Conservation (phyloP, 2,797 vertebrate species). For the Eremophila alpestris region DNA sequence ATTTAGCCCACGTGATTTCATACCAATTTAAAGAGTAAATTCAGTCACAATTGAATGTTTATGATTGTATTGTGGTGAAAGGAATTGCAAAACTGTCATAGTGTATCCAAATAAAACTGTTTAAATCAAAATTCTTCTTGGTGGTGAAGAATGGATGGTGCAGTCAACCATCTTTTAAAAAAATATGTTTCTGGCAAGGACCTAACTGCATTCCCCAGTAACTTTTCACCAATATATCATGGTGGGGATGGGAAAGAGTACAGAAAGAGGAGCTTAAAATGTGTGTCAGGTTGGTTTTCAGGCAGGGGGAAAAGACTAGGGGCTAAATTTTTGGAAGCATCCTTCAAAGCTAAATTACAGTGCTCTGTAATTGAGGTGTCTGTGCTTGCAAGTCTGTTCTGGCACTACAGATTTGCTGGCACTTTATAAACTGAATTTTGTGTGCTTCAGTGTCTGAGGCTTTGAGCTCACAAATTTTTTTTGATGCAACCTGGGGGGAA, state of each 20-base stretch:
- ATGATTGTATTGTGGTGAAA: not conserved
- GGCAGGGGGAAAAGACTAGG: not conserved
- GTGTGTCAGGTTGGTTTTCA: not conserved
- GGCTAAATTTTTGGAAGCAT: slow-evolving; percentile 21
- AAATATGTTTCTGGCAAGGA: not conserved
- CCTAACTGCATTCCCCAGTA: slow-evolving; percentile 25
- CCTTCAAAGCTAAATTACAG: not conserved
- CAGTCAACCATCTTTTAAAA: not conserved
- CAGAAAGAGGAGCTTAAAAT: not conserved
- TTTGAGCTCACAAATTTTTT: not conserved
- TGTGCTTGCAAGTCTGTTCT: not conserved
- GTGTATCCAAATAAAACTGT: not conserved
- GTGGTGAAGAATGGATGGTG: not conserved
- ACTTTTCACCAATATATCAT: slow-evolving; percentile 18
- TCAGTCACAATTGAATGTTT: not conserved
- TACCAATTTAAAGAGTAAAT: not conserved
- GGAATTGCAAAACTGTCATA: not conserved
- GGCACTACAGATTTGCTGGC: not conserved
- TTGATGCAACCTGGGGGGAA: not conserved
- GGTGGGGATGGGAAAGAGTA: not conserved
- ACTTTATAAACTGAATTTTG: not conserved
- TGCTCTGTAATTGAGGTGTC: not conserved
- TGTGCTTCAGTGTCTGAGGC: not conserved
- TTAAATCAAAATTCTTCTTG: not conserved
- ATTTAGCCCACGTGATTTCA: not conserved